phyloP scores from a whole-genome alignment of 2,888 invertebrate species.

The Ryuthela nishihirai region DNA sequence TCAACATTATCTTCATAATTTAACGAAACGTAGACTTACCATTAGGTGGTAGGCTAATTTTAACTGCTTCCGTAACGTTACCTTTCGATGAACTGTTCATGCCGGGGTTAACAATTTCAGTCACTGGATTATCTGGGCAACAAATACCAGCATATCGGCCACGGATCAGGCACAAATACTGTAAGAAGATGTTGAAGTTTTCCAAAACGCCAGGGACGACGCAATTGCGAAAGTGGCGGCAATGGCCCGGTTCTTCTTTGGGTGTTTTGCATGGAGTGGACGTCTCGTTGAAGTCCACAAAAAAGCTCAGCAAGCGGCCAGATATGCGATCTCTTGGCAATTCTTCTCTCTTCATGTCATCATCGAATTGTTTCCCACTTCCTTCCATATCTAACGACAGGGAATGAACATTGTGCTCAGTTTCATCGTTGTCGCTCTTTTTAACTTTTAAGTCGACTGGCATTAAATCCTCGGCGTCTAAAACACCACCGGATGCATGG shows the following conservation, averaged over 20 bases:
- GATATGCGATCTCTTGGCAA: constrained; percentile 3
- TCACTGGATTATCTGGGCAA: constrained; percentile 58
- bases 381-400: too few relatives aligned
- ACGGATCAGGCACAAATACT: constrained; percentile 67
- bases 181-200: constrained; percentile 60
- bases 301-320: constrained; percentile 8
- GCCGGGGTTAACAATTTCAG: constrained; percentile 9
- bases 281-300: constrained; percentile 1
- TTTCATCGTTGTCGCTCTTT: too few relatives aligned
- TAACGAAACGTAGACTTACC: too few relatives aligned
- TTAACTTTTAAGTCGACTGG: too few relatives aligned
- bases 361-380: too few relatives aligned
- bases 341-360: too few relatives aligned
- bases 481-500: too few relatives aligned
- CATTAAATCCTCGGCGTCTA: too few relatives aligned
- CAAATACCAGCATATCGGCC: constrained; percentile 70
- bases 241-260: constrained; percentile 28
- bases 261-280: constrained; percentile 23
- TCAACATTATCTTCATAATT: too few relatives aligned
- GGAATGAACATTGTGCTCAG: too few relatives aligned
- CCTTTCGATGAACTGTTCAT: constrained; percentile 1
- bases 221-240: constrained; percentile 57
- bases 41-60: constrained; percentile 18
- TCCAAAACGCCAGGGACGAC: constrained; percentile 60
- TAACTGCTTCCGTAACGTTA: neutral